phyloP scores from a whole-genome alignment of 2,888 invertebrate genomes.

The Cantharis nigra region DNA sequence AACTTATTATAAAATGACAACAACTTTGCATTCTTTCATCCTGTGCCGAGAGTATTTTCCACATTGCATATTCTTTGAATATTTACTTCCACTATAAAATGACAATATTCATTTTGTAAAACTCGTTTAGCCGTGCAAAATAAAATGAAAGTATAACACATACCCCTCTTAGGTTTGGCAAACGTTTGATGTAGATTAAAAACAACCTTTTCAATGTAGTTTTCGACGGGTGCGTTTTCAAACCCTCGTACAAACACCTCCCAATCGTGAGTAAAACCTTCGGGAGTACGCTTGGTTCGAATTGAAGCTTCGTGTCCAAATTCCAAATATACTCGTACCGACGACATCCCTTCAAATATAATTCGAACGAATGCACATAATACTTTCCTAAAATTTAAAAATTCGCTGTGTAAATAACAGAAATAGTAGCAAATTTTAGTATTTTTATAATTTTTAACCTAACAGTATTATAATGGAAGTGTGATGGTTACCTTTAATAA shows the following conservation, averaged over 20 bases:
- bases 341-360: slow-evolving; percentile 49
- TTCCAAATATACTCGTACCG: slow-evolving; percentile 83
- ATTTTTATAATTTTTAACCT: not conserved
- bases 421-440: not conserved
- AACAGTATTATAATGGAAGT: not conserved
- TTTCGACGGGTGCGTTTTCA: slow-evolving; percentile 84
- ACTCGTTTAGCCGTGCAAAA: not conserved
- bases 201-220: slow-evolving; percentile 91
- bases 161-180: slow-evolving; percentile 89
- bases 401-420: not conserved
- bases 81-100: not conserved
- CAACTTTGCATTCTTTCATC: no score
- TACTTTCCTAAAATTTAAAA: not conserved
- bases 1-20: no score
- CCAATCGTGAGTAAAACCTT: slow-evolving; percentile 98
- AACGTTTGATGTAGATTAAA: slow-evolving; percentile 92
- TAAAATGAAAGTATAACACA: slow-evolving; percentile 35
- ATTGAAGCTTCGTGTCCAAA: slow-evolving; percentile 89
- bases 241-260: slow-evolving; percentile 90
- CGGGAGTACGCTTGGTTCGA: slow-evolving; percentile 79
- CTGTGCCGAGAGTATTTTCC: no score
- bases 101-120: slow-evolving; percentile 46
- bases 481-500: not conserved
- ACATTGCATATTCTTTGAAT: not conserved
- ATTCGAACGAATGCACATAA: not conserved